Base-by-base conservation (phyloP, 2,888 invertebrate species). In the Mimas tiliae region DNA sequence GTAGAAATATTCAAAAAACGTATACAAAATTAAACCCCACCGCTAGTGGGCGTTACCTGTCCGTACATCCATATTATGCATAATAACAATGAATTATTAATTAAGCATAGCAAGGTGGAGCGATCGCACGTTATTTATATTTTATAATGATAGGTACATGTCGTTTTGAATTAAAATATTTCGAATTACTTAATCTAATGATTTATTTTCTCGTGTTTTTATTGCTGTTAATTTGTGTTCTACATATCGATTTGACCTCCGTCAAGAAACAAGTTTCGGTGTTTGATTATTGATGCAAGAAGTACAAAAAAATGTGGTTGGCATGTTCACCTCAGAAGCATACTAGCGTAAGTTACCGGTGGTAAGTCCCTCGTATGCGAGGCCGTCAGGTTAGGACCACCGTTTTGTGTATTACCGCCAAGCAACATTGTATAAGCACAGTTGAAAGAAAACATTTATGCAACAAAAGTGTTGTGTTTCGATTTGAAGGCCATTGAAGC, bases 1-100 rank as follows among this genome's bases (percentile, higher is more conserved):
- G 9, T 38, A 42, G 58, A 42, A 50, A 50, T 9, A 58, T 58
- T 58, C 19, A 38, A 52, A 52, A 52, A 52, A 67, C 69, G 62
- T 68, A 69, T 48, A 69, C 66, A 70, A 72, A 72, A 70, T 68
- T 67, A 65, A 67, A 50, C 70, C 66, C 64, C 69, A 58, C 58
- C 55, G 58, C 42, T 42, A 70, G 72, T 73, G 70, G 70, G 73
- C 72, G 75, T 62, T 53, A 65, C 70, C 62, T 65, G 68, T 67
- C 65, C 69, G 52, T 67, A 66, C 53, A 67, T 67, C 65, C 63
- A 50, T 67, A 68, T 21, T 45, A 71, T 72, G 73, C 67, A 73
- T 72, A 75, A 68, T 72, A 68, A 72, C 68, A 70, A 72, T 73
- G 69, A 65, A 72, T 76, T 70, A 73, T 68, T 74, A 74, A 74